Conservation (phyloP, 2,888 invertebrate species). For the Dendrolimus pini region DNA sequence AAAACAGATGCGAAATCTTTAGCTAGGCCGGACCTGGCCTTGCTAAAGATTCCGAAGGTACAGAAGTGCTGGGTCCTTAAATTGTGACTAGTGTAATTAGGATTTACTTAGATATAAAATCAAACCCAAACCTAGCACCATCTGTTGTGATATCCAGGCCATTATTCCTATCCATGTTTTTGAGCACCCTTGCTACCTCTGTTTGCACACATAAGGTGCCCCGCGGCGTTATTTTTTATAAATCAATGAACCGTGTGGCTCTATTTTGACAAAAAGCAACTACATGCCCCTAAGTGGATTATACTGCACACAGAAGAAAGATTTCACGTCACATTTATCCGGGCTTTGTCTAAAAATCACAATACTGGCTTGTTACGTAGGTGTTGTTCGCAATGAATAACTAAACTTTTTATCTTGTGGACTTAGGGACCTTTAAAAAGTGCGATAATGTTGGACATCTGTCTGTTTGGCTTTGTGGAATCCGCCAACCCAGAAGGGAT, state of each 20-base stretch:
- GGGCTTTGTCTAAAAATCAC: constrained; percentile 48
- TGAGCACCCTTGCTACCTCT: constrained; percentile 22
- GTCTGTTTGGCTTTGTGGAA: constrained; percentile 48
- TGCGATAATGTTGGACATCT: constrained; percentile 54
- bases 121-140: constrained; percentile 22
- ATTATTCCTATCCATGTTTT: constrained; percentile 11
- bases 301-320: constrained; percentile 45
- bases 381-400: constrained; percentile 62
- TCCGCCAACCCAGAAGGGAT: constrained; percentile 27
- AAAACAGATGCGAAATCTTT: too few relatives aligned
- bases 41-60: too few relatives aligned
- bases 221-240: constrained; percentile 66
- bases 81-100: too few relatives aligned
- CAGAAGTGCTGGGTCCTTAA: too few relatives aligned
- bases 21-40: too few relatives aligned
- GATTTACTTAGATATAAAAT: too few relatives aligned
- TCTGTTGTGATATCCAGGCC: constrained; percentile 28
- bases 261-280: constrained; percentile 61
- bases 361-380: constrained; percentile 61
- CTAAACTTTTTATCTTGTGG: constrained; percentile 45
- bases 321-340: constrained; percentile 72
- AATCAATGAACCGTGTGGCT: constrained; percentile 59
- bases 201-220: constrained; percentile 61
- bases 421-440: constrained; percentile 39
- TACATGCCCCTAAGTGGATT: constrained; percentile 74